Evolutionary conservation across 2,113 vertebrate genomes (phyloP), one percentile per base, ranked within the genome.

Genomic region (Puma concolor): DNA sequence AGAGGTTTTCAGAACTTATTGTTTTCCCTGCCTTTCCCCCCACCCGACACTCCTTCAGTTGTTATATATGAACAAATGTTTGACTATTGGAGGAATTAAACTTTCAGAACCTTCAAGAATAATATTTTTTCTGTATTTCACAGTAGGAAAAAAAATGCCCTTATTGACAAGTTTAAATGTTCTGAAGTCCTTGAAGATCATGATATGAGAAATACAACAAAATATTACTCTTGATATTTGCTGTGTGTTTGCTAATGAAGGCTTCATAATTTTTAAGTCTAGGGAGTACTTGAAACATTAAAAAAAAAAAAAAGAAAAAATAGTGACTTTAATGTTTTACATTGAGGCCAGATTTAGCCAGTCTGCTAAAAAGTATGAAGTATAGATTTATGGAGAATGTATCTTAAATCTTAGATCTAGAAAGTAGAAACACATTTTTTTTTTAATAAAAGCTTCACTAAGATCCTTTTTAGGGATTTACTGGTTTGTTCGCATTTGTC

Each of bases 401-500:
- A 67, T 77, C 38, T 97, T 89, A 96, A 69, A 83, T 85, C n/a
- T 77, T 89, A 96, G 80, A 83, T 83, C 33, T 77, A 91, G 79
- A 96, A 85, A 63, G 36, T 86, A 33, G 88, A 94, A 94, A 94
- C 94, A 96, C 57, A 79, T 91, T 93, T 91, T 50, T 93, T 85
- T 79, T 94, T 36, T 17, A 85, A 95, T 57, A 72, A 95, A 94
- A 96, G 67, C 66, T 97, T 90, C 92, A 88, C 91, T 93, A 50
- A 95, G 97, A 97, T 92, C 77, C 79, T 87, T 96, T 97, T 97
- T 97, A 92, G 95, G 94, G 83, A 96, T 98, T 98, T 96, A 44
- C 93, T 96, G 93, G 97, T 97, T 97, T 98, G 94, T 97, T 97
- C 87, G 97, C 71, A 31, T 98, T 98, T 98, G 91, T 92, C 57